These are phyloP conservation scores for Tychaedon coryphoeus DNA, from an alignment of 2,113 vertebrate genomes.

Conservation along the genomic window DNA sequence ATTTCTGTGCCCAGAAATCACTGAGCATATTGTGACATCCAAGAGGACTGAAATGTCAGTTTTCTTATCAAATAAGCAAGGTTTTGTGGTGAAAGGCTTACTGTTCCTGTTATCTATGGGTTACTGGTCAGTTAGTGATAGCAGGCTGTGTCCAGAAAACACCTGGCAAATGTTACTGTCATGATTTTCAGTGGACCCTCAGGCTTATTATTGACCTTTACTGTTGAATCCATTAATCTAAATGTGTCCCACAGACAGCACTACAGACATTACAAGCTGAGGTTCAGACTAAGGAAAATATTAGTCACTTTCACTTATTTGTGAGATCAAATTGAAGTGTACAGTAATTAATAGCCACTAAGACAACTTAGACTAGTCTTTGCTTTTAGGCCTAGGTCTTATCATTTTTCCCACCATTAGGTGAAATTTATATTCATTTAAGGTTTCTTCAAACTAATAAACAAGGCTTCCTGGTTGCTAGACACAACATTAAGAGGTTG, in stretches of 20 bases:
- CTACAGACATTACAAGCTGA: conserved; percentile 7
- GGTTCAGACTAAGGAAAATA: conserved; percentile 38
- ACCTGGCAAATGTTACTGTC: conserved; percentile 41
- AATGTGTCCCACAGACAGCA: neutral
- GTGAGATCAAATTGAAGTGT: conserved; percentile 4
- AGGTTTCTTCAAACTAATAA: neutral
- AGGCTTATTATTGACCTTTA: conserved; percentile 45
- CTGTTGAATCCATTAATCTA: conserved; percentile 48
- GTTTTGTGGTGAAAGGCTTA: conserved; percentile 10
- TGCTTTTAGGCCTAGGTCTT: neutral
- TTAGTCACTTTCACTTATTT: conserved; percentile 48
- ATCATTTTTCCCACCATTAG: neutral
- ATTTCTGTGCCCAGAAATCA: neutral
- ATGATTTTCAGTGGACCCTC: conserved; percentile 3
- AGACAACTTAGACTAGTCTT: neutral
- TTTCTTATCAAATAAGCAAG: conserved; percentile 3
- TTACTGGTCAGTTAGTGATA: conserved; percentile 42
- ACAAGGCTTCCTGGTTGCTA: neutral
- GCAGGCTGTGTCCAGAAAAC: neutral
- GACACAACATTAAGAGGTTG: neutral
- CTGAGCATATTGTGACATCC: neutral
- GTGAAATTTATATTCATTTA: neutral
- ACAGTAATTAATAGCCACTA: neutral
- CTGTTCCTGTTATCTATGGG: neutral
- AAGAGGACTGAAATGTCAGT: neutral